Conservation (phyloP, 2,113 vertebrate genomes). For the Indri indri region DNA sequence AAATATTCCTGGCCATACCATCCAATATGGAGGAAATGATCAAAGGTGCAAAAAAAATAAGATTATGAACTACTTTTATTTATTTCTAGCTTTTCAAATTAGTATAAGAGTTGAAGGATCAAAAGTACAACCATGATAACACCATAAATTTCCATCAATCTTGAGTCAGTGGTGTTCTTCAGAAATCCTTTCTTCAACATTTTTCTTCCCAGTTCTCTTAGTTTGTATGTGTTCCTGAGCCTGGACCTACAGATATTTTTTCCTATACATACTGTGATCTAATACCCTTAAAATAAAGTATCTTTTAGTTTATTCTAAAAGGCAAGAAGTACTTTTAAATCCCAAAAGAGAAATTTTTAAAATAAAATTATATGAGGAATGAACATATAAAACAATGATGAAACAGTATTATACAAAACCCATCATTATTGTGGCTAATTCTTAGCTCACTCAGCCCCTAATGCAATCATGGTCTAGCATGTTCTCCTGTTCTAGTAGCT, state of each 20-base stretch:
- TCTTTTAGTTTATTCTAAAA: neutral
- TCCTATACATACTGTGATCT: neutral
- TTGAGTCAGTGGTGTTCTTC: neutral
- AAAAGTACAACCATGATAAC: neutral
- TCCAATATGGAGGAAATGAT: neutral
- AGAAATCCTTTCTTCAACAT: neutral
- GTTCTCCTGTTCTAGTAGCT: neutral
- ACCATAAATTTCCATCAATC: neutral
- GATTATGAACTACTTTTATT: neutral
- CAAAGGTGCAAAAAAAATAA: neutral
- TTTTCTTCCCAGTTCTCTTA: neutral
- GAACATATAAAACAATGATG: neutral
- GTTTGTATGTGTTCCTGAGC: neutral
- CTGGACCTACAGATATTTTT: neutral
- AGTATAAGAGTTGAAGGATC: neutral
- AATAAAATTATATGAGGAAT: neutral
- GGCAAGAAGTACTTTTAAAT: neutral
- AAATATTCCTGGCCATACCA: neutral
- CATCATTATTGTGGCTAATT: neutral
- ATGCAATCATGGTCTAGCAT: neutral
- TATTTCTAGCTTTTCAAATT: neutral
- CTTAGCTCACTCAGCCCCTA: neutral
- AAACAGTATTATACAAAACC: neutral
- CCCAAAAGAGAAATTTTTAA: neutral
- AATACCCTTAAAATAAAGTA: neutral